phyloP scores from a whole-genome alignment of 2,888 invertebrate species.

The Amphipoea oculea region DNA sequence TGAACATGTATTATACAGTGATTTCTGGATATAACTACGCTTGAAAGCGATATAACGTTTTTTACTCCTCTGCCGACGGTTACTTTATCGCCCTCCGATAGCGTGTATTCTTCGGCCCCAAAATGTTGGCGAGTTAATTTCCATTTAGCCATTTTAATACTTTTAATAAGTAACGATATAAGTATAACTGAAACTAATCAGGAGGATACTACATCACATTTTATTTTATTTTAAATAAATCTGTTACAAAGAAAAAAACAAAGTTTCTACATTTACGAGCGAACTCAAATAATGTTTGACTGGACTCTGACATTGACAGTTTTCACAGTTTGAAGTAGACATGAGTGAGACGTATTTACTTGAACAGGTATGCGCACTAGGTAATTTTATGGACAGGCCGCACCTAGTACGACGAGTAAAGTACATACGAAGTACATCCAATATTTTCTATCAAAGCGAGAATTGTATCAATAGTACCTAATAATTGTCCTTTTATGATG shows the following conservation, averaged over 20 bases:
- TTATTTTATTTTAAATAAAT: neutral
- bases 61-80: conserved; percentile 81
- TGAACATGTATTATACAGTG: conserved; percentile 81
- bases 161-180: neutral
- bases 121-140: conserved; percentile 79
- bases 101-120: conserved; percentile 78
- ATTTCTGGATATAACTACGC: conserved; percentile 84
- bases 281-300: neutral
- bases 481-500: neutral
- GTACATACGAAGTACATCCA: neutral
- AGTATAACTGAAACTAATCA: conserved; percentile 6
- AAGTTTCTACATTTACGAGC: neutral
- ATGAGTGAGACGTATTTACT: neutral
- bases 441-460: neutral
- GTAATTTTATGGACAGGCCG: neutral
- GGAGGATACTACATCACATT: conserved; percentile 1
- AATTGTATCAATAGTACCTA: neutral
- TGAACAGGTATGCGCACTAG: neutral
- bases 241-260: neutral
- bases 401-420: neutral
- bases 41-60: conserved; percentile 80
- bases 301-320: conserved; percentile 19
- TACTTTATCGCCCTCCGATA: conserved; percentile 80
- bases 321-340: conserved; percentile 5
- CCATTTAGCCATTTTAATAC: conserved; percentile 82